Evolutionary conservation across 2,888 invertebrate genomes (phyloP).

Genomic region (Agriotes lineatus): DNA sequence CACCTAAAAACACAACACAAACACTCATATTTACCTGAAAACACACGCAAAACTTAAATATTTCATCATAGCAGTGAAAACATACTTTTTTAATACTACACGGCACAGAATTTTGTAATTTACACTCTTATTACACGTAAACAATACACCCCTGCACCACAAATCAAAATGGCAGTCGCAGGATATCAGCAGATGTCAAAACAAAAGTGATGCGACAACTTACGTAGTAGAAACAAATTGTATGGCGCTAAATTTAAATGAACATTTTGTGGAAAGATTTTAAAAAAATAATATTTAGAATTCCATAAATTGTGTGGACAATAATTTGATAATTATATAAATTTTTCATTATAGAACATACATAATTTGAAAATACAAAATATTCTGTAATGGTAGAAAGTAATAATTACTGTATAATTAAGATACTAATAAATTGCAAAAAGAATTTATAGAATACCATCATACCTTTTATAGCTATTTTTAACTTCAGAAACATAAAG

Average conservation of each 20-base stretch:
- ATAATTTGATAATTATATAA: too few relatives aligned
- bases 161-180: conserved; percentile 10
- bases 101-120: conserved; percentile 35
- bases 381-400: too few relatives aligned
- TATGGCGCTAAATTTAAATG: conserved; percentile 3
- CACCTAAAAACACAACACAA: conserved; percentile 64
- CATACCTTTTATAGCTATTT: too few relatives aligned
- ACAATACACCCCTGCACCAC: background rate
- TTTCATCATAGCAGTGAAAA: conserved; percentile 52
- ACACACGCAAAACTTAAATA: conserved; percentile 35
- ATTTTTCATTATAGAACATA: too few relatives aligned
- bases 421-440: too few relatives aligned
- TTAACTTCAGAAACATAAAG: too few relatives aligned
- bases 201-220: background rate
- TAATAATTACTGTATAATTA: too few relatives aligned
- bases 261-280: too few relatives aligned
- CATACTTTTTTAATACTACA: conserved; percentile 60
- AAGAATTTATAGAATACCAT: too few relatives aligned
- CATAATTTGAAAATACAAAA: too few relatives aligned
- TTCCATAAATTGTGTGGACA: too few relatives aligned
- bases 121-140: conserved; percentile 11
- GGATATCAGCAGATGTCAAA: conserved; percentile 10
- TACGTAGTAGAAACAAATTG: background rate
- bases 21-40: conserved; percentile 52
- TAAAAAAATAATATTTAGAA: too few relatives aligned